Conservation (phyloP, 2,888 invertebrate genomes). For the Ophioninae sp. region DNA sequence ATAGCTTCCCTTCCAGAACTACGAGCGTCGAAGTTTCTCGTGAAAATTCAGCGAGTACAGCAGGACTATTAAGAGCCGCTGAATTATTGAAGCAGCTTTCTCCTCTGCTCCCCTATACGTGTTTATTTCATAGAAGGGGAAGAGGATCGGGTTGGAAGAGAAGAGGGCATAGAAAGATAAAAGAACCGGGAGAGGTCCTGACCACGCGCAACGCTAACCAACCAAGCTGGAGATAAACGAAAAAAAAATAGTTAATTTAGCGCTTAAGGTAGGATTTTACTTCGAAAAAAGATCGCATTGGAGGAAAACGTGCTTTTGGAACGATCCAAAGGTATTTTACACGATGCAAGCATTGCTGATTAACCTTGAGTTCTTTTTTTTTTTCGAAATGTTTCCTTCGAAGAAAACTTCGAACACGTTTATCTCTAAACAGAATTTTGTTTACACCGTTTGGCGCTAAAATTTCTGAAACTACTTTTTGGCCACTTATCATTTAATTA, state of each 20-base stretch:
- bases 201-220: conserved; percentile 42
- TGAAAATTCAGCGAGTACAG: conserved; percentile 39
- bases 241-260: conserved; percentile 54
- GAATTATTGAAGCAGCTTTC: conserved; percentile 50
- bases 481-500: too few relatives aligned
- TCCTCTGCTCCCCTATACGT: conserved; percentile 37
- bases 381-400: too few relatives aligned
- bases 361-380: too few relatives aligned
- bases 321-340: too few relatives aligned
- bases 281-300: background rate
- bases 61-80: conserved; percentile 50
- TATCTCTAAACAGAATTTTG: too few relatives aligned
- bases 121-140: conserved; percentile 1
- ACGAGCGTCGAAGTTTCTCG: conserved; percentile 35
- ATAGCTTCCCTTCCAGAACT: background rate
- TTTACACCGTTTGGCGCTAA: too few relatives aligned
- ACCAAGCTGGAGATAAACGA: conserved; percentile 31
- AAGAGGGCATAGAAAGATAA: background rate
- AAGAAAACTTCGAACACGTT: too few relatives aligned
- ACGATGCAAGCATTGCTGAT: too few relatives aligned
- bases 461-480: too few relatives aligned
- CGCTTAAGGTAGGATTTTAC: conserved; percentile 25
- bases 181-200: background rate
- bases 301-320: too few relatives aligned
- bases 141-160: conserved; percentile 9